These are phyloP conservation scores for Rynchops niger DNA, from an alignment of 2,113 vertebrate species.

Conservation along the genomic window DNA sequence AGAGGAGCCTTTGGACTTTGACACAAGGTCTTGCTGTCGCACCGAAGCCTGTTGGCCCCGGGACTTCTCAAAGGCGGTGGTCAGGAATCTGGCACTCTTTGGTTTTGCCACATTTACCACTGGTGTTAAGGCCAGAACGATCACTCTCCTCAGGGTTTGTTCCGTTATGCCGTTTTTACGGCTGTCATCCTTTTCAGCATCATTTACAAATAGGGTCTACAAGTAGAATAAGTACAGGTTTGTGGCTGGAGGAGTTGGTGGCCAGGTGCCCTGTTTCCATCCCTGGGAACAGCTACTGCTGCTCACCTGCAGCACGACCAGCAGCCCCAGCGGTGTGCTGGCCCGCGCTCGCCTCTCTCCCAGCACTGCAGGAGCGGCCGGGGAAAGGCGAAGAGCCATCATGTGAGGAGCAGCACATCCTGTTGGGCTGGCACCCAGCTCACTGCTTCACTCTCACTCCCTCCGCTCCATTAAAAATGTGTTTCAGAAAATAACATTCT, in stretches of 20 bases:
- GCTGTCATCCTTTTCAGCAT: background rate
- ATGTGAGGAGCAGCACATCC: background rate
- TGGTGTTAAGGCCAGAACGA: background rate
- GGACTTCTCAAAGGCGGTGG: background rate
- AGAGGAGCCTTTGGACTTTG: background rate
- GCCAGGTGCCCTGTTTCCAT: background rate
- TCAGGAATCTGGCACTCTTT: background rate
- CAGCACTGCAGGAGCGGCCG: accelerated
- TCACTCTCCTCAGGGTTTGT: background rate
- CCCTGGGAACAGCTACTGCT: background rate
- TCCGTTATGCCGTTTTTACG: background rate
- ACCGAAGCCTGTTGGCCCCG: background rate
- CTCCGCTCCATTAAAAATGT: background rate
- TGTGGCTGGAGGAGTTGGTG: background rate
- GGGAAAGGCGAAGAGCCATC: background rate
- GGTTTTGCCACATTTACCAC: background rate
- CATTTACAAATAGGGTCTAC: background rate
- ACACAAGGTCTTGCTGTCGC: background rate
- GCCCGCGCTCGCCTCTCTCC: background rate
- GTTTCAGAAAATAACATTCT: background rate
- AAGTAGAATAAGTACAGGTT: background rate
- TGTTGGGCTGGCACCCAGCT: background rate
- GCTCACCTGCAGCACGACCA: too few relatives aligned
- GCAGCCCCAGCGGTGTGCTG: accelerated
- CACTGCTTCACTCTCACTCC: background rate